Conservation (phyloP, 2,888 invertebrate genomes). For the Cheilosia urbana region DNA sequence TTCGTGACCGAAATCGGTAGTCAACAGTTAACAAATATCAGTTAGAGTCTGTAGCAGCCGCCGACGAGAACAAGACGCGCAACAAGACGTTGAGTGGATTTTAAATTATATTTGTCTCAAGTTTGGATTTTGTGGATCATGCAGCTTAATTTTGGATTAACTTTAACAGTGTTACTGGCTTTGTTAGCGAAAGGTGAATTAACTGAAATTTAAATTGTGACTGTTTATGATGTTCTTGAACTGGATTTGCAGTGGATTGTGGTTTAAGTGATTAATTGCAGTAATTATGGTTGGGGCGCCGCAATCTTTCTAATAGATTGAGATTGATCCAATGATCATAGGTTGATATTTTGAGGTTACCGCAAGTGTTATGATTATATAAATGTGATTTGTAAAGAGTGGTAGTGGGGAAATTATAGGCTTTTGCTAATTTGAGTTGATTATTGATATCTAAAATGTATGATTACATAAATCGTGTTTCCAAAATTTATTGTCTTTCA, state of each 20-base stretch:
- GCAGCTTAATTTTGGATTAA: conserved; percentile 66
- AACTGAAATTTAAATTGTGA: conserved; percentile 29
- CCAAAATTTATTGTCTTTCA: no score
- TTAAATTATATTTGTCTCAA: conserved; percentile 6
- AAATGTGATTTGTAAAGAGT: no score
- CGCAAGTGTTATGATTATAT: no score
- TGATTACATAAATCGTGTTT: no score
- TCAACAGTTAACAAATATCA: conserved; percentile 64
- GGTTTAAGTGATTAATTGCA: conserved; percentile 44
- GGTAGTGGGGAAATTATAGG: no score
- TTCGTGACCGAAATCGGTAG: conserved; percentile 72
- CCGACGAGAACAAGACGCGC: conserved; percentile 36
- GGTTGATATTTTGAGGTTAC: background rate
- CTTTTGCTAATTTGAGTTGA: no score
- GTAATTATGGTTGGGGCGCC: conserved; percentile 5
- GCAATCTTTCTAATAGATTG: background rate
- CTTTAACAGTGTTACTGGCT: conserved; percentile 46
- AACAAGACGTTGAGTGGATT: background rate
- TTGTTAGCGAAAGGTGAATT: conserved; percentile 69
- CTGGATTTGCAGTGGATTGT: conserved; percentile 42
- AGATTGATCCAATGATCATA: background rate
- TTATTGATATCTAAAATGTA: no score
- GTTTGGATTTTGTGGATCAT: conserved; percentile 33
- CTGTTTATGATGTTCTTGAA: conserved; percentile 29
- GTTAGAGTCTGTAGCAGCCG: conserved; percentile 35